Base-by-base conservation (phyloP, 2,888 invertebrate species). In the Ceriagrion tenellum region DNA sequence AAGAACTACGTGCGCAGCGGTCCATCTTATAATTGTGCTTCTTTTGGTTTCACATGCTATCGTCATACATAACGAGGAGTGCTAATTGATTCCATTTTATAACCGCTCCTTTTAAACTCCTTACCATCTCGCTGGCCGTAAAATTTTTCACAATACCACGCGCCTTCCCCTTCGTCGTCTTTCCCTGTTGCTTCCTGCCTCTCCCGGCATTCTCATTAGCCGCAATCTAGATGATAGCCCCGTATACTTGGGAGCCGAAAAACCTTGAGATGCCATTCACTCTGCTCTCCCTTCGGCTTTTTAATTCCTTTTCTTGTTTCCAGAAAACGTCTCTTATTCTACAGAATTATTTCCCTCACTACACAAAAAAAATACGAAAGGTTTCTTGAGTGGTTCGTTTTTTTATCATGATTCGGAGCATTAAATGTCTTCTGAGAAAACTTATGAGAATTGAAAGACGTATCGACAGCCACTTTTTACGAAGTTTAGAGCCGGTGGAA, bases 31-130 rank as follows among this genome's bases (percentile, higher is more conserved):
- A 81, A 81, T 35, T 81, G 30, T 13, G 30, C 81, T 35, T 81
- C 69, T 69, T 69, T 69, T 16, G 35, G 81, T 59, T 74, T 63
- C 40, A 47, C 30, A n/a, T 16, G 40, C 13, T n/a, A 20, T 69
- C 69, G 90, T 91, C 59, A 35, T 69, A 93, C 63, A 47, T 93
- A 93, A 93, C 63, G 47, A 93, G 93, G 69, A 55, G 1, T 69
- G 93, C 69, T 93, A 93, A 93, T 93, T 93, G 93, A 47, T 47
- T 91, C 91, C 91, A 26, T 69, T 91, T 89, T 91, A 81, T 16
- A 81, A 35, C 81, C 30, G 30, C 35, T 74, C 74, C 69, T 35
- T 69, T 69, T 47, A 47, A 40, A 69, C 93, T 40, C 40, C 93
- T 74, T 69, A 63, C 63, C 93, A 40, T 47, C 69, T 93, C 10